Conservation (phyloP, 2,797 vertebrate species). For the Decapterus maruadsi region DNA sequence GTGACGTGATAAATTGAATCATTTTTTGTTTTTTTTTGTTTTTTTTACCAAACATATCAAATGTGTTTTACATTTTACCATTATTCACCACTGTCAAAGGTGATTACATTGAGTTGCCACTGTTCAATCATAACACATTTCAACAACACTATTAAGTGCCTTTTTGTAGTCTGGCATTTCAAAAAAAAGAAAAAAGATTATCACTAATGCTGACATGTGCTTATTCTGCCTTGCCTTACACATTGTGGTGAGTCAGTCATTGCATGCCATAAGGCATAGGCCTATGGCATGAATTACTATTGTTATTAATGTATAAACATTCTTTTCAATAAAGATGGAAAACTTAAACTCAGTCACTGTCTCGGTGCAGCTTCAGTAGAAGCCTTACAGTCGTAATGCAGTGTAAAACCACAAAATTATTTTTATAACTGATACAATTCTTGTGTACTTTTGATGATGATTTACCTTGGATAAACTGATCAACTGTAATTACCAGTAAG, state of each 20-base stretch:
- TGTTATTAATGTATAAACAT: conserved; percentile 50
- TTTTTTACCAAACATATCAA: conserved; percentile 4
- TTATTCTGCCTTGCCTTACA: conserved; percentile 66
- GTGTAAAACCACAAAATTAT: neutral
- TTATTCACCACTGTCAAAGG: neutral
- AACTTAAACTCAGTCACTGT: conserved; percentile 10
- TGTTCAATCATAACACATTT: conserved; percentile 41
- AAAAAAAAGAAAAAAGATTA: conserved; percentile 16
- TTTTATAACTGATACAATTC: neutral
- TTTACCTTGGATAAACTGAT: neutral
- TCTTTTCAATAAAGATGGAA: conserved; percentile 69
- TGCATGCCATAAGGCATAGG: conserved; percentile 52
- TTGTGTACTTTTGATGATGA: neutral
- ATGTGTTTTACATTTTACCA: conserved; percentile 9
- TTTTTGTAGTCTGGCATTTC: conserved; percentile 75
- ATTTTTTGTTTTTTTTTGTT: neutral
- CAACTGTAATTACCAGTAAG: neutral
- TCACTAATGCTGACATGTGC: conserved; percentile 57
- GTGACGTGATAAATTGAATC: conserved; percentile 6
- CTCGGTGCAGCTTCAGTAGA: neutral
- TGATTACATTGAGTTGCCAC: conserved; percentile 14
- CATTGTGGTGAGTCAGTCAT: conserved; percentile 48
- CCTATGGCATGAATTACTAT: conserved; percentile 41
- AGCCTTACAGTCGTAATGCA: neutral
- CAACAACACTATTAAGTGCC: conserved; percentile 77